These are phyloP conservation scores for Oscheius onirici DNA, from an alignment of 2,888 invertebrate species.

Conservation along the genomic window DNA sequence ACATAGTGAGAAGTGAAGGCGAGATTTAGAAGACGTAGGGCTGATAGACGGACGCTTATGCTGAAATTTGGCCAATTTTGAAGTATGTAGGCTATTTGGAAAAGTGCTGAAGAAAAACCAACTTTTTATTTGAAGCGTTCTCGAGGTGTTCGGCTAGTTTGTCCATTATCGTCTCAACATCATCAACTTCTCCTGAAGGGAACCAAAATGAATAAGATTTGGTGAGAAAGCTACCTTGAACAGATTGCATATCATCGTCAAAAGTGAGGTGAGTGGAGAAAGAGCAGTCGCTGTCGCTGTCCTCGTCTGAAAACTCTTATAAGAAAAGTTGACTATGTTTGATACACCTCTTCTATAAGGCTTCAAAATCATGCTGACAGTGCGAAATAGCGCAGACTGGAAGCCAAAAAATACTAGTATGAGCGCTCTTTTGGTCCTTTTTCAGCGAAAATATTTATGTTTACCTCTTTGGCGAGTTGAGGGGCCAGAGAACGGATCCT, in stretches of 20 bases:
- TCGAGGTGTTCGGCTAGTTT: constrained; percentile 84
- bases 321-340: background rate
- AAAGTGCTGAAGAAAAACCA: background rate
- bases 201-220: constrained; percentile 7
- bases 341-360: background rate
- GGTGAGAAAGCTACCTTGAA: constrained; percentile 38
- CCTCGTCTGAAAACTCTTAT: constrained; percentile 37
- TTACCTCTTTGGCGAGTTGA: constrained; percentile 18
- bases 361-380: background rate
- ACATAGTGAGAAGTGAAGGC: constrained; percentile 44
- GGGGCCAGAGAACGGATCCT: constrained; percentile 24
- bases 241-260: constrained; percentile 52
- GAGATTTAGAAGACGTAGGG: constrained; percentile 44
- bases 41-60: constrained; percentile 81
- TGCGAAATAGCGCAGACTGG: background rate
- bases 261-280: constrained; percentile 49
- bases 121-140: constrained; percentile 85
- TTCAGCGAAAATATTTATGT: background rate
- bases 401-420: background rate
- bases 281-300: constrained; percentile 42
- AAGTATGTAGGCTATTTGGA: background rate
- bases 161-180: constrained; percentile 51
- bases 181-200: constrained; percentile 50
- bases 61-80: no score
- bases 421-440: background rate